Evolutionary conservation across 2,888 invertebrate species (phyloP), one percentile per base, ranked within the genome.

Genomic region (Busseola fusca): DNA sequence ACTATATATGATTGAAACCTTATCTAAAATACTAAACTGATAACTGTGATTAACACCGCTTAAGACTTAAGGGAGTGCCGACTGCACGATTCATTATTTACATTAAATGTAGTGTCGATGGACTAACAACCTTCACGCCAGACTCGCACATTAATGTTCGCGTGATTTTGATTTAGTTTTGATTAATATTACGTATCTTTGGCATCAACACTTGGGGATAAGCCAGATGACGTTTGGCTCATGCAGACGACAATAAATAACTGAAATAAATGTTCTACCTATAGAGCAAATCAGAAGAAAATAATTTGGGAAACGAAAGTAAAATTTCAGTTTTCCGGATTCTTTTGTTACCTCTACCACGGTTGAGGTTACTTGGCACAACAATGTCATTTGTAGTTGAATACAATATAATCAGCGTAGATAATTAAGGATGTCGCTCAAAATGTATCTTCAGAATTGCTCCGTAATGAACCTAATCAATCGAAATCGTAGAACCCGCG

Each of bases 141-240:
- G 52, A 54, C 42, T 37, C 42, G 64, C 72, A 62, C 56, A 52
- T 67, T 59, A 76, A 77, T 62, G 57, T 34, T 78, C 30, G 72
- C 48, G 37, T 71, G 58, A 71, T 78, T 64, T 70, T 64, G 45
- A 75, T 64, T 59, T n/a, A 56, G 27, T 42, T 25, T 25, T 59
- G 60, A 77, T 77, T 48, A 56, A 40, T 40, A 34, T n/a, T 30
- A 21, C 34, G 7, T 25, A 48, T 74, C 18, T 66, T 66, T 77
- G 81, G 64, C 69, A 76, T 60, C 81, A 60, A 1, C 30, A 56
- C 30, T 76, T 80, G 68, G 76, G 69, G 37, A 56, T 56, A 30
- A 45, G 80, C 80, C 76, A 80, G 60, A 37, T 62, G 50, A 74
- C 30, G 21, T 45, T 74, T 74, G 42, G 80, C 80, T 74, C 25